A percentile compares a stretch with the other conserved stretches of the same genome.
phyloP scores from a whole-genome alignment of 1,140 invertebrate species.

The Meloidogyne floridensis region DNA sequence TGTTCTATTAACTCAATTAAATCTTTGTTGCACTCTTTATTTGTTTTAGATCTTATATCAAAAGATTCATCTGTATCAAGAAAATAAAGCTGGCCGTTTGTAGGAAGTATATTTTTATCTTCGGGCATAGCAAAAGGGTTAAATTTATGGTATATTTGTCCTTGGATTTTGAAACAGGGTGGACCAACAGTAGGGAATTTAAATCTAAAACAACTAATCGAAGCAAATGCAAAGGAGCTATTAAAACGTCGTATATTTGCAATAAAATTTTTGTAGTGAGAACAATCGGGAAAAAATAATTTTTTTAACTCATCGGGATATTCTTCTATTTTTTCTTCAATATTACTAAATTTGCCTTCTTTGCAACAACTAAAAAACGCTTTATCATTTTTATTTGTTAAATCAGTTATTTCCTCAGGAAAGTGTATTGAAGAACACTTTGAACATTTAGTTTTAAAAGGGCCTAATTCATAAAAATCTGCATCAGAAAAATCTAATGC shows the following conservation, averaged over 20 bases:
- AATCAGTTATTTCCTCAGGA: no score
- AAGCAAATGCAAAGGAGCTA: not conserved
- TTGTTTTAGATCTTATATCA: not conserved
- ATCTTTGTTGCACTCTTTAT: conserved; percentile 13
- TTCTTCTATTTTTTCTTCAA: not conserved
- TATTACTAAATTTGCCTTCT: not conserved
- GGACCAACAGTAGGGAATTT: no score
- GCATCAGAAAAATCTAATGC: no score
- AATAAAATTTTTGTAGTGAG: not conserved
- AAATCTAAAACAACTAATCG: no score
- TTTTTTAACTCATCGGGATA: conserved; percentile 13
- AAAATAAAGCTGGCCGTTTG: no score
- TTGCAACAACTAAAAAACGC: no score
- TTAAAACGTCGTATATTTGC: conserved; percentile 4
- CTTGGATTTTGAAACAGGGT: no score
- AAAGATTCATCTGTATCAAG: not conserved
- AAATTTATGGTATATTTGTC: no score
- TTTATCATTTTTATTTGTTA: no score
- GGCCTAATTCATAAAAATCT: no score
- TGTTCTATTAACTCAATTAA: not conserved
- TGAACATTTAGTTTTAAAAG: not conserved
- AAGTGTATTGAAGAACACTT: not conserved
- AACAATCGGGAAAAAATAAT: conserved; percentile 6
- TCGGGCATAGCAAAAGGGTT: no score
- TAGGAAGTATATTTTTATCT: no score